Evolutionary conservation across 2,113 vertebrate species (phyloP).

Genomic region (Thamnaconus septentrionalis): DNA sequence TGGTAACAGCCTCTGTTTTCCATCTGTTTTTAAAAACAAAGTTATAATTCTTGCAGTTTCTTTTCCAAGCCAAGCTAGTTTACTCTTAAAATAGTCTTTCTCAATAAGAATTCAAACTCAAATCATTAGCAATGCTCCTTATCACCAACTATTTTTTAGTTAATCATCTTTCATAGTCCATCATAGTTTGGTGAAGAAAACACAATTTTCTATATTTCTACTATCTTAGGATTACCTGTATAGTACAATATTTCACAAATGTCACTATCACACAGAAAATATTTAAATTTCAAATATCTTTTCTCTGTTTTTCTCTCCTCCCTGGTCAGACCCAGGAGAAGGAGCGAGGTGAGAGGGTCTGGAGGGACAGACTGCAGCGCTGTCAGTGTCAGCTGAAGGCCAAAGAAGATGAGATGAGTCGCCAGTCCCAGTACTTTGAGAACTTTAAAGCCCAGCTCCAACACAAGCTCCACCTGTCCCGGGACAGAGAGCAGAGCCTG

Average conservation of each 20-base stretch:
- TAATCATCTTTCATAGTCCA: no score
- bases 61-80: no score
- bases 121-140: no score
- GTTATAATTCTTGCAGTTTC: no score
- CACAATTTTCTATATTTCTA: no score
- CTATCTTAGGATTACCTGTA: neutral
- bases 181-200: no score
- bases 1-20: constrained; percentile 40
- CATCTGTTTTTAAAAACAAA: no score
- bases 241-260: neutral
- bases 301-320: neutral
- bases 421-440: constrained; percentile 82
- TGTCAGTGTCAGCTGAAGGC: constrained; percentile 77
- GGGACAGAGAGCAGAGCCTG: constrained; percentile 73
- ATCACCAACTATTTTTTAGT: no score
- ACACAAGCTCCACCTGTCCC: constrained; percentile 70
- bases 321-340: constrained; percentile 72
- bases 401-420: constrained; percentile 81
- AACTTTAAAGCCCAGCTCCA: constrained; percentile 78
- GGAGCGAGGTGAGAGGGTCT: constrained; percentile 70
- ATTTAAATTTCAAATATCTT: neutral
- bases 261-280: neutral
- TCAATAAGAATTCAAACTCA: no score
- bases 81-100: no score
- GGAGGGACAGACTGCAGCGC: constrained; percentile 72